A percentile compares a stretch with the other conserved stretches of the same genome.
Conservation (phyloP, 1,140 invertebrate species). For the Leptinotarsa lineolata region DNA sequence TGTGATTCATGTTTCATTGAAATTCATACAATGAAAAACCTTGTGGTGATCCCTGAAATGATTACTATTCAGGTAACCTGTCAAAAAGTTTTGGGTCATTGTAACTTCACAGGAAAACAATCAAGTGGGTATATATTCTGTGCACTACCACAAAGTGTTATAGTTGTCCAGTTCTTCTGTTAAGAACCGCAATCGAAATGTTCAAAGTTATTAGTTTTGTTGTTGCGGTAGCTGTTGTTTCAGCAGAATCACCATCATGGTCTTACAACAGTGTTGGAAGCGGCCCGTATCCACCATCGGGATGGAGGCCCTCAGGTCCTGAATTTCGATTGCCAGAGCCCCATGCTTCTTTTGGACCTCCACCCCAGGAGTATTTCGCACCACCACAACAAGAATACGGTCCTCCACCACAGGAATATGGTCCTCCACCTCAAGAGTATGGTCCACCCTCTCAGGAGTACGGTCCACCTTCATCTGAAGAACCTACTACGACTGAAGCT, state of each 20-base stretch:
- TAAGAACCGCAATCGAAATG: not conserved
- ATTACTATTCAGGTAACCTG: not conserved
- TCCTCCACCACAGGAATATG: slow-evolving; percentile 27
- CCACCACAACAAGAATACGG: slow-evolving; percentile 29
- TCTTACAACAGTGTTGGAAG: not conserved
- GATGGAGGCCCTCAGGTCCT: slow-evolving; percentile 12
- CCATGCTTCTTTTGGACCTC: not conserved
- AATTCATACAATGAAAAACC: not conserved
- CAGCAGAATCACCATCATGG: not conserved
- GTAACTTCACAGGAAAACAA: not conserved
- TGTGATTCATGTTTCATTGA: not conserved
- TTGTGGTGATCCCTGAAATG: not conserved
- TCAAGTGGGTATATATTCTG: not conserved
- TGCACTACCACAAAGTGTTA: not conserved
- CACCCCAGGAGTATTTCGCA: slow-evolving; percentile 7
- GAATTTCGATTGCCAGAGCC: slow-evolving; percentile 6
- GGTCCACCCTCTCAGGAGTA: slow-evolving; percentile 13
- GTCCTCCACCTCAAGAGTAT: not conserved
- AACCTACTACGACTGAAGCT: slow-evolving; percentile 19
- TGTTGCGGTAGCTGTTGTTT: not conserved
- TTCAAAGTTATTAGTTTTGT: not conserved
- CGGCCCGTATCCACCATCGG: slow-evolving; percentile 12
- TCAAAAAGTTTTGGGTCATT: not conserved
- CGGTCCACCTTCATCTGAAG: slow-evolving; percentile 23
- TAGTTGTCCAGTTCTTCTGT: not conserved